Evolutionary conservation across 35 echinoderm and acorn worm genomes (phyloP).

Genomic region (Apostichopus californicus): DNA sequence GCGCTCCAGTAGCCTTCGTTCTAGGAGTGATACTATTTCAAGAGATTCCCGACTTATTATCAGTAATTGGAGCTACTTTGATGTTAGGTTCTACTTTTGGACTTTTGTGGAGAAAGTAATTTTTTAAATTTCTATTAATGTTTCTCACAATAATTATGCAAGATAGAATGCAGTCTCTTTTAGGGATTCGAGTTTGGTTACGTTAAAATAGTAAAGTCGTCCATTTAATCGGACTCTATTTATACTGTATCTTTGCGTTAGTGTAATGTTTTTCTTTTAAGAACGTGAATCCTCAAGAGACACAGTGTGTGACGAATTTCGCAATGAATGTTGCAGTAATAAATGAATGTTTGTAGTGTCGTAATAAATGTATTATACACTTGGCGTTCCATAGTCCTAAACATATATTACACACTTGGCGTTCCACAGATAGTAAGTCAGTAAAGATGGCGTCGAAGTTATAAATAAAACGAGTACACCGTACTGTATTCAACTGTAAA

Average conservation of each 20-base stretch:
- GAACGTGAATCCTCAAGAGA: background rate
- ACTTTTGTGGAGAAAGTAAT: slow-evolving; percentile 2
- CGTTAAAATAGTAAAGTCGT: background rate
- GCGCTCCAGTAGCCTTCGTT: slow-evolving; percentile 6
- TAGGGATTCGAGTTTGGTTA: no score
- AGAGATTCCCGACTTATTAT: slow-evolving; percentile 12
- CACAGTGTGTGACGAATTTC: background rate
- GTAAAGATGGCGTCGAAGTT: no score
- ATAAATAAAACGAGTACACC: no score
- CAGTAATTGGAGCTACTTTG: background rate
- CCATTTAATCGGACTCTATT: no score
- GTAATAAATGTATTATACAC: background rate
- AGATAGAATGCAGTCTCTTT: no score
- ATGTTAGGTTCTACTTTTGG: slow-evolving; percentile 33
- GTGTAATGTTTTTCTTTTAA: background rate
- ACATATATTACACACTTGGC: no score
- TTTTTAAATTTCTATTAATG: background rate
- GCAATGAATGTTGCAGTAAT: background rate
- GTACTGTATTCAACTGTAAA: no score
- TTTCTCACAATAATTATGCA: no score
- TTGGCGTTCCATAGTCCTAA: no score
- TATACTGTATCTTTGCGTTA: no score
- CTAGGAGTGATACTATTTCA: slow-evolving; percentile 7
- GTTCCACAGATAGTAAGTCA: background rate
- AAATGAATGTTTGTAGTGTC: background rate